Base-by-base conservation (phyloP, 2,888 invertebrate species). In the Scaptomyza flava region DNA sequence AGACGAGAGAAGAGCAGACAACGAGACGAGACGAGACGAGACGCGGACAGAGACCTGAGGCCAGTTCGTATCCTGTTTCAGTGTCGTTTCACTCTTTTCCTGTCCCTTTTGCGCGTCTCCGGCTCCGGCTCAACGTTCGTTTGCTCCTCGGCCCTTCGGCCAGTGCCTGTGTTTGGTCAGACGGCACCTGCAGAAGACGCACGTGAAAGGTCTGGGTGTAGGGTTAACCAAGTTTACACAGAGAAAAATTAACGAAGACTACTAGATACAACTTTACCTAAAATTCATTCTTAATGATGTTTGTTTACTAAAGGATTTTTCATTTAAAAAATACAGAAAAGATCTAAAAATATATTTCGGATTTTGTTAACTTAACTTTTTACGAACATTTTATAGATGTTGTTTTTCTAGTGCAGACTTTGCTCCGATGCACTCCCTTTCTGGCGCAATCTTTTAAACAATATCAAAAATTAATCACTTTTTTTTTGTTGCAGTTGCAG, bases 391-490 rank as follows among this genome's bases (percentile, higher is more conserved):
- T 27, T 27, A 27, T 1, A 6, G 27, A 4, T 27, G 27, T 27
- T 36, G 23, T 51, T 7, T 7, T 51, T 2, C 11, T 2, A 38
- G 51, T 51, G 51, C 14, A 51, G 7, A 5, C 5, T 14, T 38
- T 14, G 36, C 33, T 12, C 11, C 14, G 34, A 7, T 14, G 36
- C 41, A 41, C 33, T 53, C 12, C 36, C 41, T 45, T 67, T 74
- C 58, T 56, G 63, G 56, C 50, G 72, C 82, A 79, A 86, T 84
- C 87, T 72, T 67, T 76, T 81, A 74, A 80, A 60, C 89, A 84
- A 84, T 81, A 86, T 84, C 84, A 87, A 87, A 87, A 87, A 84
- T 84, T 84, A 84, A 84, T 84, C 89, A 84, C 87, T 84, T 84
- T 86, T 84, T 69, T 38, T 46, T 36, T 43, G 48, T 48, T 72